Conservation (phyloP, 2,888 invertebrate genomes). For the Eumacrocentrus americanus region DNA sequence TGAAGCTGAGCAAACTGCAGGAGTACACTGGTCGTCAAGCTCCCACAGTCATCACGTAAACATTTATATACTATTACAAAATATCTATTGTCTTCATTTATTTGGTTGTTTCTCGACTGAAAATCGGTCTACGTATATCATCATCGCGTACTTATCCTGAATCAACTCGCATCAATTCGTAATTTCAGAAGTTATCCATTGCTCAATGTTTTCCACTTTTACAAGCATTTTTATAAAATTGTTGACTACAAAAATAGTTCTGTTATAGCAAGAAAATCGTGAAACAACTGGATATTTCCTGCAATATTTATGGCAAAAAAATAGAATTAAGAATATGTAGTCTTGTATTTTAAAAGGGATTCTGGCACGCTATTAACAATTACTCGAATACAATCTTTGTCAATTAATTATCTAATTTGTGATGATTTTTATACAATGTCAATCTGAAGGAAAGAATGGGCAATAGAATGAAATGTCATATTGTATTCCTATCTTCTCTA, state of each 20-base stretch:
- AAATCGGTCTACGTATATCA: no score
- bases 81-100: background rate
- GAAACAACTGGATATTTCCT: background rate
- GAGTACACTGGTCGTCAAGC: conserved; percentile 86
- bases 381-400: background rate
- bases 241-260: background rate
- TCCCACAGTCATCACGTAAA: conserved; percentile 96
- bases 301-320: no score
- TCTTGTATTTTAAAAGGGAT: background rate
- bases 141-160: no score
- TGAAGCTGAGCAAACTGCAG: conserved; percentile 81
- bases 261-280: no score
- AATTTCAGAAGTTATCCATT: background rate
- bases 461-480: background rate
- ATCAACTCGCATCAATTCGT: background rate
- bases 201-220: conserved; percentile 1
- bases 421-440: no score
- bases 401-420: background rate
- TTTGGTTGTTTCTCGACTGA: background rate
- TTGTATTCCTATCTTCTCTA: background rate
- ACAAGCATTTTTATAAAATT: background rate
- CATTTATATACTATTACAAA: background rate
- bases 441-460: background rate
- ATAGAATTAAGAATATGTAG: background rate
- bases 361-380: background rate